phyloP scores from a whole-genome alignment of 2,888 invertebrate genomes.

The Masnerella sp. region DNA sequence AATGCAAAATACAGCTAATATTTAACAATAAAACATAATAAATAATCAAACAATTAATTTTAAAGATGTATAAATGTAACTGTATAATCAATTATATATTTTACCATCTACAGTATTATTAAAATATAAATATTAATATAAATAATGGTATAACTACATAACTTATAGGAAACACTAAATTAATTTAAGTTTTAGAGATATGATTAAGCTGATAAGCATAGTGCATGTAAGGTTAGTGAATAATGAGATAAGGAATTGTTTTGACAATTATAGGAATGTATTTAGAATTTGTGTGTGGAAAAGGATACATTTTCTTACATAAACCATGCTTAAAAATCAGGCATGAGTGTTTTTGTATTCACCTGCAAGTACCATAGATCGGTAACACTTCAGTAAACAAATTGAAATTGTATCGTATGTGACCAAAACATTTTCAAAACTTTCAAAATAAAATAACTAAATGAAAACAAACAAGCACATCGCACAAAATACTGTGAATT shows the following conservation, averaged over 20 bases:
- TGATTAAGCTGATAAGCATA: too few relatives aligned
- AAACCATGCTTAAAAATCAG: constrained; percentile 32
- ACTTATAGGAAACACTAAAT: too few relatives aligned
- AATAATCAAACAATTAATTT: background rate
- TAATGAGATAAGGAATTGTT: too few relatives aligned
- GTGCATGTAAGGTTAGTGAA: too few relatives aligned
- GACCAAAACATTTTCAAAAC: constrained; percentile 27
- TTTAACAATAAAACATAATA: constrained; percentile 1
- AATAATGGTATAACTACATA: too few relatives aligned
- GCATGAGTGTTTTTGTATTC: constrained; percentile 33
- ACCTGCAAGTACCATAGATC: constrained; percentile 60
- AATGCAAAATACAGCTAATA: too few relatives aligned
- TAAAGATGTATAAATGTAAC: too few relatives aligned
- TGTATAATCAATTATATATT: too few relatives aligned
- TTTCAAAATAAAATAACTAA: constrained; percentile 31
- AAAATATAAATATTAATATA: too few relatives aligned
- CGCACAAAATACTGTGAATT: constrained; percentile 40
- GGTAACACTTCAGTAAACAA: constrained; percentile 41
- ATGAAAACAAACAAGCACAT: constrained; percentile 46
- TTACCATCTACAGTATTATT: too few relatives aligned
- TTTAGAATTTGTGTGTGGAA: background rate
- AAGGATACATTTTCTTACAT: constrained; percentile 17
- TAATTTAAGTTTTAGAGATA: too few relatives aligned
- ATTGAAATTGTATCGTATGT: constrained; percentile 21
- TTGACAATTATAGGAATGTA: background rate